Evolutionary conservation across 2,113 vertebrate genomes (phyloP), one percentile per base, ranked within the genome.

Genomic region (Plotosus lineatus): DNA sequence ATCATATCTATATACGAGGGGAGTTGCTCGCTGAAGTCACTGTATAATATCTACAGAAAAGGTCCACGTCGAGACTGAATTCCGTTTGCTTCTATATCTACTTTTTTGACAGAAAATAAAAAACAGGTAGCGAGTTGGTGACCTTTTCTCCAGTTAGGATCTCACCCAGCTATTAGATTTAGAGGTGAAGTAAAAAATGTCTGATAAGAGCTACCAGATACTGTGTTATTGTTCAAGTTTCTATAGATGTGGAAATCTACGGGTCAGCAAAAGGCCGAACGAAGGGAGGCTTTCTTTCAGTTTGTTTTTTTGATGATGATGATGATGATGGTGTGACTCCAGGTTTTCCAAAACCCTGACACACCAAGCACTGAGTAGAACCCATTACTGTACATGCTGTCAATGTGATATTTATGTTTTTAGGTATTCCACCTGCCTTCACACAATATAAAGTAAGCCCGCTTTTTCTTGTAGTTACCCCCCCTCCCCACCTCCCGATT

Each of bases 371-470:
- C 12, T 12, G 15, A 78, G 61, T 44, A 78, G 88, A 56, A 82
- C 80, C 65, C 69, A 55, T 73, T 83, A 80, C 44, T 79, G 66
- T 89, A 87, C 85, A 75, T 82, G 23, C 26, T 26, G 55, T 28
- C 7, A 86, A 79, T 79, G 84, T 65, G 81, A 78, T 87, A 84
- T 90, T 89, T 89, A 87, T 91, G 84, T 71, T 87, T 28, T 86
- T 86, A 0, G 9, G 28, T 44, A 26, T 74, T 85, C 79, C 69
- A 38, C 63, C 17, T 42, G 74, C 77, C 89, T 90, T 91, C 84
- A 90, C 88, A 88, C 88, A 75, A 8, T 81, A 75, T 73, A 42
- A 3, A 36, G 6, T 23, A 75, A 31, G 51, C 53, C 46, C 75
- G 40, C 19, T n/a, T 81, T 72, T 28, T n/a, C 40, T 33, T n/a